Evolutionary conservation across 2,888 invertebrate genomes (phyloP).

Genomic region (Dione vanillae): DNA sequence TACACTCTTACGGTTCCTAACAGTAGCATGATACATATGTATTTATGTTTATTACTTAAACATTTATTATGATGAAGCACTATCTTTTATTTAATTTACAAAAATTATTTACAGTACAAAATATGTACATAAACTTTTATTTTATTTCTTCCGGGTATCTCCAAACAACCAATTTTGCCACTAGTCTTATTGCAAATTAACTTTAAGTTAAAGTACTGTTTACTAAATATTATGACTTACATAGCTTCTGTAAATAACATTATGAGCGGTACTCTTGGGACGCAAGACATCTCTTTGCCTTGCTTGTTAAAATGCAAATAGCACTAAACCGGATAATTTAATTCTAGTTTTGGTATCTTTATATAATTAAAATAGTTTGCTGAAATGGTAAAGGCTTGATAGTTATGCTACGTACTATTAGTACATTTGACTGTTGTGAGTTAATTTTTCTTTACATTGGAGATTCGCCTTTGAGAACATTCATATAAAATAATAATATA

Average conservation of each 20-base stretch:
- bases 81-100: no score
- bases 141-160: not conserved
- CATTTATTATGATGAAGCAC: no score
- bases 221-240: slow-evolving; percentile 14
- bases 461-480: no score
- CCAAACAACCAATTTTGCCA: not conserved
- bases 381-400: not conserved
- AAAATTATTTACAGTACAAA: no score
- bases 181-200: slow-evolving; percentile 3
- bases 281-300: slow-evolving; percentile 22
- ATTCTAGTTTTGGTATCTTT: slow-evolving; percentile 23
- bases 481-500: no score
- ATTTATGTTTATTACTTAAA: no score
- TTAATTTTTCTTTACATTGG: no score
- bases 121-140: not conserved
- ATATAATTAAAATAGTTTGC: slow-evolving; percentile 5
- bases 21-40: no score
- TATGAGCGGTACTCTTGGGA: slow-evolving; percentile 26
- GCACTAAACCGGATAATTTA: slow-evolving; percentile 18
- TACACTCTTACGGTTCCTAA: no score
- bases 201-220: slow-evolving; percentile 23
- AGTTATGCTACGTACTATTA: not conserved
- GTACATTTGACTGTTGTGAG: no score
- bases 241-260: slow-evolving; percentile 24
- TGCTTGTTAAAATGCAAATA: slow-evolving; percentile 30